These are phyloP conservation scores for Timema podura DNA, from an alignment of 2,888 invertebrate species.

Conservation along the genomic window DNA sequence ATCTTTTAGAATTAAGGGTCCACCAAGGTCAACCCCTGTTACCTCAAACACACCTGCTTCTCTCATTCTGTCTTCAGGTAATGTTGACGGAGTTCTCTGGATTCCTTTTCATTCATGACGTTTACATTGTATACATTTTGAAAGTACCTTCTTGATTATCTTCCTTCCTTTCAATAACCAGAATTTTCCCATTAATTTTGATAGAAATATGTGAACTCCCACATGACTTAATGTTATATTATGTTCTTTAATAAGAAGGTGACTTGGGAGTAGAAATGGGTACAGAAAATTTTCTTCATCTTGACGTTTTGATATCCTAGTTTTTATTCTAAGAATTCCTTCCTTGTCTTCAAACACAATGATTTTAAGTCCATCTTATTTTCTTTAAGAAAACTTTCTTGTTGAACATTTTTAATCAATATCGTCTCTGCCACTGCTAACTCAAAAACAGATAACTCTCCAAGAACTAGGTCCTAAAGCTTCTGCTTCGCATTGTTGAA, in stretches of 20 bases:
- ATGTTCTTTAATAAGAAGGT: not conserved
- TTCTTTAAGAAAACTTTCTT: not conserved
- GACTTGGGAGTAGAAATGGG: not conserved
- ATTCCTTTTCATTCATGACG: not conserved
- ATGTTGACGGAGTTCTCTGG: slow-evolving; percentile 18
- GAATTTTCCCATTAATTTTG: not conserved
- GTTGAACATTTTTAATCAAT: not conserved
- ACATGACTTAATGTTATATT: not conserved
- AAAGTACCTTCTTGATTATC: not conserved
- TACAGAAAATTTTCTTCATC: not conserved
- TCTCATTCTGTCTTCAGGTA: slow-evolving; percentile 38
- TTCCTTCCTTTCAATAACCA: not conserved
- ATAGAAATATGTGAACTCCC: not conserved
- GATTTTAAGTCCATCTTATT: not conserved
- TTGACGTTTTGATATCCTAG: not conserved
- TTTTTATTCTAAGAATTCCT: not conserved
- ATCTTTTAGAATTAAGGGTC: slow-evolving; percentile 39
- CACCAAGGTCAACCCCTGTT: slow-evolving; percentile 41
- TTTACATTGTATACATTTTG: not conserved
- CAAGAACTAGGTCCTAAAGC: not conserved
- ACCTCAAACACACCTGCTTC: slow-evolving; percentile 38
- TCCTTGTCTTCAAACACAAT: not conserved
- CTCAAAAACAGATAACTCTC: not conserved
- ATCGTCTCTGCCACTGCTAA: not conserved
- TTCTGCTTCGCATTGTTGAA: not conserved